Evolutionary conservation across 2,888 invertebrate genomes (phyloP), one percentile per base, ranked within the genome.

Genomic region (Drosophila anomalata): DNA sequence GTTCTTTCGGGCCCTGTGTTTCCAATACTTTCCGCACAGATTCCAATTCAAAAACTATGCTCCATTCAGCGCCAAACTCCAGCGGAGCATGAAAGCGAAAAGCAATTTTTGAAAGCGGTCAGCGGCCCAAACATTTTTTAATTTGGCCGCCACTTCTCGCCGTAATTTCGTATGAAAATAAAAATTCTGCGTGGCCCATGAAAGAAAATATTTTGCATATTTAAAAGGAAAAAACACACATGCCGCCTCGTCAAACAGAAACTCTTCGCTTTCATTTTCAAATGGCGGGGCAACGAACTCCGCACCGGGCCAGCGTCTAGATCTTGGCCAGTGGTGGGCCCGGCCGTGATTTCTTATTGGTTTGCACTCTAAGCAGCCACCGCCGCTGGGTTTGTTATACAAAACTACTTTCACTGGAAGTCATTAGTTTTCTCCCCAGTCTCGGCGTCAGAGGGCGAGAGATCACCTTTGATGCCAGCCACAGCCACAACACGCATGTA

Each of bases 401-500:
- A 69, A 63, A 70, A 42, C 50, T 39, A 84, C 83, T 84, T 84
- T 84, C 83, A 84, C 83, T 85, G 63, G 66, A 66, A 60, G 70
- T 79, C 82, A 74, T 87, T 87, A 85, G 73, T 85, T 87, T 87
- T 82, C 77, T 72, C 69, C 72, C 50, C 61, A 72, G 66, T 63
- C 68, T 12, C 61, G 48, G 17, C 59, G 62, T 73, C 44, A 62
- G 72, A 71, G 67, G 62, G 70, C 65, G 47, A 52, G 44, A 55
- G 50, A 50, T 58, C 61, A 46, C 57, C 39, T 58, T 63, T 75
- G 57, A 74, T 61, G 41, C 47, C 42, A 47, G 56, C 41, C 42
- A 20, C 41, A 42, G 56, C 41, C 42, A 20, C 41, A 42, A 11
- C 33, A 60, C 47, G 47, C 72, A 79, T 68, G 65, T 85, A 87